Evolutionary conservation across 92 coral and sea anemone species (phyloP), one percentile per base, ranked within the genome.

Genomic region (Porites cylindrica): DNA sequence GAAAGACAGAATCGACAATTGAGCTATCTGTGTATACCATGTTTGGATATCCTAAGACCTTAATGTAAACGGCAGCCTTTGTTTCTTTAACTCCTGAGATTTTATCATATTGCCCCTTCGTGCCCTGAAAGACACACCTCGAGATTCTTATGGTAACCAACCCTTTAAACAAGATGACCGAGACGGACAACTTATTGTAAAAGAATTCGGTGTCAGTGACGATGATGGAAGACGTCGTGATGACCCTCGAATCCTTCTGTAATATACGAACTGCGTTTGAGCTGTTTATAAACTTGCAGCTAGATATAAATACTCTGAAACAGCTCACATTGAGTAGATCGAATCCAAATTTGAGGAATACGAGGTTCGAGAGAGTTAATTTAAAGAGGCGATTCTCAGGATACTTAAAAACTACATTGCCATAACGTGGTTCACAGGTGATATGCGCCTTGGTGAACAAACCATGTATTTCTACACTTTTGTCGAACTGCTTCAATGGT

Each of bases 181-280:
- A 17, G 11, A 76, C 62, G 17, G 80, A 58, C 18, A 23, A 12
- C 7, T 0, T 18, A 17, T 76, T 76, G 51, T 76, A 13, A 51
- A 20, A 60, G 80, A 76, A 76, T 56, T 76, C 66, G 14, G 51
- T 76, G 13, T 58, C 54, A 11, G 53, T 76, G 68, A 76, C 51
- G 1, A 3, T 19, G 13, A 76, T 63, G 0, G 67, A 51, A 13
- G 80, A 76, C 7, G 6, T 76, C 51, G 23, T 38, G 13, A 50
- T 7, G 80, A 10, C 23, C 7, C 0, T 7, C 7, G 24, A 23
- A 7, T 60, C 80, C 54, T 76, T 52, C 18, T 60, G 66, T 56
- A 3, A 4, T 6, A 76, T 59, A 10, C 12, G 50, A 76, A 76
- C 13, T 3, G 64, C 80, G 1, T 4, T 23, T 2, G 3, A 2